These are phyloP conservation scores for Neodon shergylaensis DNA, from an alignment of 2,113 vertebrate genomes.

Conservation along the genomic window DNA sequence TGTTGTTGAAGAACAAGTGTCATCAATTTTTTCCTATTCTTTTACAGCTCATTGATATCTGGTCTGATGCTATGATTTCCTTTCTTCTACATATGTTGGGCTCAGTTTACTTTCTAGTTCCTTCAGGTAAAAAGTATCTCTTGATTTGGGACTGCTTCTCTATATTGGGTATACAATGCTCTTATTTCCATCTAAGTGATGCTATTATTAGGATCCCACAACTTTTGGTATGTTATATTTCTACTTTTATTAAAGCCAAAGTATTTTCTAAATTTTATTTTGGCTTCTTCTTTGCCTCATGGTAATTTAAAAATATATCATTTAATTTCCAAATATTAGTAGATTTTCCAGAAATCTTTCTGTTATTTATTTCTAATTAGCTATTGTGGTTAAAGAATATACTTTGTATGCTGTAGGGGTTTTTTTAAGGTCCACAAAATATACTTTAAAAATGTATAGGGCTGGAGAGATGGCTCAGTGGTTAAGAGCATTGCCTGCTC, in stretches of 20 bases:
- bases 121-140: background rate
- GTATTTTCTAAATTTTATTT: conserved; percentile 6
- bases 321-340: conserved; percentile 7
- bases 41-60: background rate
- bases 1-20: background rate
- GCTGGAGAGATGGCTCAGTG: too few species aligned
- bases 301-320: background rate
- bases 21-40: conserved; percentile 10
- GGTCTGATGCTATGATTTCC: background rate
- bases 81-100: background rate
- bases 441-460: background rate
- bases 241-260: conserved; percentile 47
- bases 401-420: background rate
- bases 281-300: background rate
- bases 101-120: conserved; percentile 9
- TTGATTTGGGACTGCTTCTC: background rate
- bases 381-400: background rate
- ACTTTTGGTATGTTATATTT: background rate
- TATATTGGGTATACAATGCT: background rate
- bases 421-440: background rate
- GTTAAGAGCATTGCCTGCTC: too few species aligned
- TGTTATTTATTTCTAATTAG: conserved; percentile 23
- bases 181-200: background rate
- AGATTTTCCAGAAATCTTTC: background rate
- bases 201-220: background rate